Evolutionary conservation across 2,113 vertebrate species (phyloP), one percentile per base, ranked within the genome.

Genomic region (Apodemus sylvaticus): DNA sequence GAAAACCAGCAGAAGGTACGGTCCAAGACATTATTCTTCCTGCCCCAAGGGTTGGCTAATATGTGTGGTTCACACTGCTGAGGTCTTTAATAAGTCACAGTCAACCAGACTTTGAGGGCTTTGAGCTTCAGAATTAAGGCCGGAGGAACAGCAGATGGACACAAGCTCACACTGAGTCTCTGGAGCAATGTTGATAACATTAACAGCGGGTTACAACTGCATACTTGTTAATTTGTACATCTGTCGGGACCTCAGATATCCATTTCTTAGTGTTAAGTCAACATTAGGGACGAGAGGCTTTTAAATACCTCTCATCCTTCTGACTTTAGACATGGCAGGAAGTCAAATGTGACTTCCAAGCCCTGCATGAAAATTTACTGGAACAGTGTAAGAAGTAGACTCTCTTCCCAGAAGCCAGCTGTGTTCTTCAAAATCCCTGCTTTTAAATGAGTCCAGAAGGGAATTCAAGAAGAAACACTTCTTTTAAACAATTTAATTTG

Each of bases 201-300:
- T 71, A 91, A 60, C 91, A 79, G 94, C 16, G 3, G 97, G 95
- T 68, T 82, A 86, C 90, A 71, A 3, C 58, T 5, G 89, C 55
- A 3, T 89, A 92, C 94, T 87, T 95, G 96, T 96, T 94, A 78
- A 98, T 97, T 97, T 89, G 74, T 96, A 91, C 95, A 94, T 96
- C 92, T 91, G 96, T 97, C 82, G 95, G 96, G 89, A 89, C 45
- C 60, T 96, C 95, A 97, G 95, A 94, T 97, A 97, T 96, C 97
- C 97, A 97, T 95, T 95, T 93, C 96, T 94, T 85, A 92, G 68
- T 20, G 45, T 94, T 94, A 94, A 94, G 83, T 94, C 96, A 96
- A 94, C 97, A 93, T 96, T 89, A 71, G 42, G 22, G 70, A 88
- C 14, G 39, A 93, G 89, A 93, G 64, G 34, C 86, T 91, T 96